These are phyloP conservation scores for Chlorodrepanis virens DNA, from an alignment of 2,113 vertebrate species.

Conservation along the genomic window DNA sequence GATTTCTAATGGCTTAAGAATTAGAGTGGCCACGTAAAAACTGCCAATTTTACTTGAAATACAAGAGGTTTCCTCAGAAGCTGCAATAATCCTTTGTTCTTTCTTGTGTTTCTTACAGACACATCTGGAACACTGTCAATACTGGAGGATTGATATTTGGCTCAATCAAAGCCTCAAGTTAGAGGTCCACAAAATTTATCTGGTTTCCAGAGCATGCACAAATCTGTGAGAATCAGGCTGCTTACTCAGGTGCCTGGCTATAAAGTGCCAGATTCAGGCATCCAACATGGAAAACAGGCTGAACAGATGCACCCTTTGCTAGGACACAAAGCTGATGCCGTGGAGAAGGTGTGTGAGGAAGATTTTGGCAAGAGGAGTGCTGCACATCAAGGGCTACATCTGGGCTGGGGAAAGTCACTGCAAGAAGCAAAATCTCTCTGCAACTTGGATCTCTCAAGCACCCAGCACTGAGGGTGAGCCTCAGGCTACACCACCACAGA, in stretches of 20 bases:
- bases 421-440: not conserved
- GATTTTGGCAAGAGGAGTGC: not conserved
- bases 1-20: slow-evolving; percentile 52
- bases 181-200: not conserved
- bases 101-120: not conserved
- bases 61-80: not conserved
- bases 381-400: not conserved
- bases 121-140: not conserved
- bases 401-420: not conserved
- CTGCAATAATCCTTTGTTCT: not conserved
- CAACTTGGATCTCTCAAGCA: not conserved
- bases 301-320: not conserved
- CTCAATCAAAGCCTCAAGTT: not conserved
- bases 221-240: not conserved
- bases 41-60: slow-evolving; percentile 31
- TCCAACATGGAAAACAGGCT: not conserved
- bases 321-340: not conserved
- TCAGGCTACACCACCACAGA: not conserved
- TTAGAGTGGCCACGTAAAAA: slow-evolving; percentile 22
- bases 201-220: not conserved
- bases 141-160: not conserved
- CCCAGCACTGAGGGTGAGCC: not conserved
- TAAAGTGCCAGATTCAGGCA: not conserved
- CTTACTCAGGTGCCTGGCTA: not conserved
- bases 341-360: not conserved